These are phyloP conservation scores for Notothenia coriiceps DNA, from an alignment of 2,113 vertebrate species.

Conservation along the genomic window DNA sequence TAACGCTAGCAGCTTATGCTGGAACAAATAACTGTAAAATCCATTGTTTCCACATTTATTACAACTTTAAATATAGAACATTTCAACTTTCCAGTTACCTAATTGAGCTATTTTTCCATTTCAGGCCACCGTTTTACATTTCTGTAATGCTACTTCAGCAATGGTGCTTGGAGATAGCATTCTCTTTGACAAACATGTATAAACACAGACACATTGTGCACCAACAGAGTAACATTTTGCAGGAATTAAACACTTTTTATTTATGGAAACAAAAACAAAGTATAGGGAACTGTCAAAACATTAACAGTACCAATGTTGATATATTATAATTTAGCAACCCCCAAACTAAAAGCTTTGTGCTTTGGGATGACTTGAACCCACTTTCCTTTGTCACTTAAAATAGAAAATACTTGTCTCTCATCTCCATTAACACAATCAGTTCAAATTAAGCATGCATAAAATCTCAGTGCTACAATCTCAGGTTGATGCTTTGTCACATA, in stretches of 20 bases:
- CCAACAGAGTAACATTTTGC: neutral
- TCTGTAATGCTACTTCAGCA: neutral
- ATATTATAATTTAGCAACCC: constrained; percentile 1
- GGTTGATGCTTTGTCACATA: constrained; percentile 43
- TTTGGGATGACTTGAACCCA: neutral
- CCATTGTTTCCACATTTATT: no score
- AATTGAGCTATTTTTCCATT: neutral
- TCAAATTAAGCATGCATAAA: neutral
- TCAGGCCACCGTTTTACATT: neutral
- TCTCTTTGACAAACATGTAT: no score
- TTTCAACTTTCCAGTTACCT: neutral
- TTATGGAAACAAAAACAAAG: neutral
- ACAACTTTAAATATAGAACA: neutral
- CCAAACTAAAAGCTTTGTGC: constrained; percentile 19
- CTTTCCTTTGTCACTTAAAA: constrained; percentile 30
- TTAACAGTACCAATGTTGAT: neutral
- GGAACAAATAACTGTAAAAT: no score
- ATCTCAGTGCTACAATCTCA: constrained; percentile 14
- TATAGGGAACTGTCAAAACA: neutral
- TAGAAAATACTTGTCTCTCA: constrained; percentile 8
- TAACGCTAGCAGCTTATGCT: neutral
- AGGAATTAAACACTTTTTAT: neutral
- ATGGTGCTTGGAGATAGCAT: no score
- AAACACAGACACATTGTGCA: no score
- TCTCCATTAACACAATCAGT: constrained; percentile 11